Evolutionary conservation across 1,140 invertebrate species (phyloP).

Genomic region (Drosophila elegans): DNA sequence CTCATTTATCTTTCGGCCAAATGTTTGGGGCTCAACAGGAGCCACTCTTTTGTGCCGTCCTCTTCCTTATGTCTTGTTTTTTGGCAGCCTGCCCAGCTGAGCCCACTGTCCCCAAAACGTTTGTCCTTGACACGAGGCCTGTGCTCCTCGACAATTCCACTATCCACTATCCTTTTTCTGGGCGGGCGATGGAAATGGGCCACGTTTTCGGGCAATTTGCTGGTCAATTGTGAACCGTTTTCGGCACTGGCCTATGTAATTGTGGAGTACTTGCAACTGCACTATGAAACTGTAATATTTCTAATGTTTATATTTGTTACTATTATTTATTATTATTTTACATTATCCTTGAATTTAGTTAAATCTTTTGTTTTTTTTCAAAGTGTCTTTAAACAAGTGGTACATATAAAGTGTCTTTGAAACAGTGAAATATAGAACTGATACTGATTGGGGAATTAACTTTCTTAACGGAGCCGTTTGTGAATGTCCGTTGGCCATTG

Average conservation of each 20-base stretch:
- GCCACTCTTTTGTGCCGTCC: conserved; percentile 4
- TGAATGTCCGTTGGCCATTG: conserved; percentile 15
- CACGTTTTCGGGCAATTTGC: conserved; percentile 54
- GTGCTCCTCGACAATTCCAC: conserved; percentile 9
- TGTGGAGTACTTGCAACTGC: conserved; percentile 10
- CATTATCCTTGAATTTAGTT: too few relatives aligned
- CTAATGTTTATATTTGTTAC: not conserved
- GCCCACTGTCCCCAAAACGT: conserved; percentile 43
- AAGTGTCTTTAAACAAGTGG: conserved; percentile 4
- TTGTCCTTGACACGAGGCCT: conserved; percentile 66
- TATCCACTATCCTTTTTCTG: conserved; percentile 1
- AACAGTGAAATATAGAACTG: not conserved
- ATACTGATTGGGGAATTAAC: conserved; percentile 20
- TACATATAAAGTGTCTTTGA: too few relatives aligned
- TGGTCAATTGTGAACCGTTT: conserved; percentile 63
- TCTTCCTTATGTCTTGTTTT: not conserved
- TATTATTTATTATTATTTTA: too few relatives aligned
- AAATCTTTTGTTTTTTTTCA: not conserved
- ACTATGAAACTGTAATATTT: not conserved
- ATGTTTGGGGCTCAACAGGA: conserved; percentile 43
- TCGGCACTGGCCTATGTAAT: conserved; percentile 37
- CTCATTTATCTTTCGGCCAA: conserved; percentile 64
- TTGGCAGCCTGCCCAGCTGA: conserved; percentile 57
- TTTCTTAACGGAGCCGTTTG: conserved; percentile 23
- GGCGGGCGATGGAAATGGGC: not conserved